Base-by-base conservation (phyloP, 2,113 vertebrate genomes). In the Falcunculus frontatus region DNA sequence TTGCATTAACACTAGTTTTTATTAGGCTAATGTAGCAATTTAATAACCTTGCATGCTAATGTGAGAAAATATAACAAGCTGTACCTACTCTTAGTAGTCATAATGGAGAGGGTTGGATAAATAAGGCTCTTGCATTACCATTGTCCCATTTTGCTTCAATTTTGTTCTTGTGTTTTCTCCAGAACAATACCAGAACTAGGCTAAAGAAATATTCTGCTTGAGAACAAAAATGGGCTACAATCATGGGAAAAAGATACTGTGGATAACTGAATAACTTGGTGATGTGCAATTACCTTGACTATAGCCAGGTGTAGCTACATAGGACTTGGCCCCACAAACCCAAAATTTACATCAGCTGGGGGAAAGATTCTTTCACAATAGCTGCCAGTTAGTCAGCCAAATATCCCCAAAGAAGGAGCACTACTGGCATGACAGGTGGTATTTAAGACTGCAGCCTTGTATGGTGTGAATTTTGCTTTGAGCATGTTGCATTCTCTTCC, bases 21-120 rank as follows among this genome's bases (percentile, higher is more conserved):
- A 93, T 92, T 76, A 57, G 55, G 56, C 80, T 90, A 91, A 87
- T 68, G 30, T 32, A 92, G 65, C 68, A 70, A 92, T 87, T 96
- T 97, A 96, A 93, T 97, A 94, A 90, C 63, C 83, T 90, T 87
- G 50, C 32, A 90, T 75, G 65, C 35, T 94, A 93, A 92, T 76
- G 77, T 76, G 87, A 94, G 69, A 67, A 86, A 92, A 87, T 84
- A 82, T 57, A 91, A 75, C 30, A 84, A 90, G 50, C 78, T 89
- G 27, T 73, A 81, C 65, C 63, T 75, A 57, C 21, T 86, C 60
- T 77, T 44, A 39, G 55, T 64, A 80, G 23, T 56, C n/a, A 19
- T 75, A 41, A 70, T 15, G 33, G 35, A 85, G 47, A 79, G 14
- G 18, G 20, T 33, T 85, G 74, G 50, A 68, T 79, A 90, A 78